These are phyloP conservation scores for Octonoba sinensis DNA, from an alignment of 2,888 invertebrate genomes.

Conservation along the genomic window DNA sequence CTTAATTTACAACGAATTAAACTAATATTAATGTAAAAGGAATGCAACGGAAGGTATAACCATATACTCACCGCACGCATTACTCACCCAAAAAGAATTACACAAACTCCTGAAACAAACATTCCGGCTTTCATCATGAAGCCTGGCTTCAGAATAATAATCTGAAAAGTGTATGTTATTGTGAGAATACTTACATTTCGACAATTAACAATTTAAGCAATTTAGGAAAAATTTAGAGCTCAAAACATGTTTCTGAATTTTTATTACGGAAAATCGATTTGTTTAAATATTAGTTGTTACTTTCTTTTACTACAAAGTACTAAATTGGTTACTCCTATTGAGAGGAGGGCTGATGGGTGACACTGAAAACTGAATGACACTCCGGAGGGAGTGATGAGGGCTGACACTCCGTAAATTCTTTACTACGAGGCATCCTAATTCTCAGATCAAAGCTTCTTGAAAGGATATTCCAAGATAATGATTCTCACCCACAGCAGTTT, in stretches of 20 bases:
- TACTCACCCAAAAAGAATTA: constrained; percentile 83
- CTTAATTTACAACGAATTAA: not conserved
- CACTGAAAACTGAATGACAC: no score
- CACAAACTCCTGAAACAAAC: constrained; percentile 84
- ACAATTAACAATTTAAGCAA: not conserved
- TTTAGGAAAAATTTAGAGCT: not conserved
- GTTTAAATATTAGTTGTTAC: not conserved
- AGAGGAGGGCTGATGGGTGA: not conserved
- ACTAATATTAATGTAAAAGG: not conserved
- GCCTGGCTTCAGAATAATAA: constrained; percentile 75
- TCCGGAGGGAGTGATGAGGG: no score
- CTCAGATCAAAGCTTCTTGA: no score
- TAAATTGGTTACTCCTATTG: not conserved
- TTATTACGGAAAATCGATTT: not conserved
- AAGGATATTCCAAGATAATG: no score
- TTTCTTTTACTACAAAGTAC: not conserved
- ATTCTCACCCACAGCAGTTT: no score
- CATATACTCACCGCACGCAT: not conserved
- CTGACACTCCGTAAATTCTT: no score
- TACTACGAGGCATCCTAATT: no score
- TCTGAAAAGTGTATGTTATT: constrained; percentile 4
- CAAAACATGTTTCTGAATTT: no score
- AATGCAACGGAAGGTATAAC: not conserved
- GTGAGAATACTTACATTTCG: not conserved
- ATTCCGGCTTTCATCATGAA: constrained; percentile 86